A percentile compares a stretch with the other conserved stretches of the same genome.
These are phyloP conservation scores for Macquaria australasica DNA, from an alignment of 2,113 vertebrate species.

Conservation along the genomic window DNA sequence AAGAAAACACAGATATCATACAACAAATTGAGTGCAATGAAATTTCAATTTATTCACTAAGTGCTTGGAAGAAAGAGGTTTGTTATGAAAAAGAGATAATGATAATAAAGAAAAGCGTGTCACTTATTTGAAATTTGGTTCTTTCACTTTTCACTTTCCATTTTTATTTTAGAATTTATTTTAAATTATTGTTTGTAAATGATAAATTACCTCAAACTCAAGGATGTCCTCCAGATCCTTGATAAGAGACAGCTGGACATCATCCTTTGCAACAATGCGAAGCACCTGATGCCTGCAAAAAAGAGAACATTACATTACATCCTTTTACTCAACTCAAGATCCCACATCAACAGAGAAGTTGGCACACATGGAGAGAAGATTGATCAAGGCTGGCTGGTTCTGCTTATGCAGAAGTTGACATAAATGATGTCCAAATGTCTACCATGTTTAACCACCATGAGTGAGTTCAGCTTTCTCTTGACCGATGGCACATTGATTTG, in stretches of 20 bases:
- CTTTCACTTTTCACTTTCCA: neutral
- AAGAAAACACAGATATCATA: conserved; percentile 17
- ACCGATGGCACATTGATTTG: too few species aligned
- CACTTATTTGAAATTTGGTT: neutral
- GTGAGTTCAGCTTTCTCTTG: too few species aligned
- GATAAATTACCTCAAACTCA: conserved; percentile 82
- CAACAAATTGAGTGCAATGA: neutral
- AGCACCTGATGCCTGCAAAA: conserved; percentile 91
- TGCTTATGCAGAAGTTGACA: neutral
- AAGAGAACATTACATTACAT: conserved; percentile 12
- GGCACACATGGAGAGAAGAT: neutral
- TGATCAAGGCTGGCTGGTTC: neutral
- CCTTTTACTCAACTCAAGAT: neutral
- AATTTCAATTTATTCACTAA: neutral
- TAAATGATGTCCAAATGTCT: too few species aligned
- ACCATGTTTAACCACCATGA: too few species aligned
- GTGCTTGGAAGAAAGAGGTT: neutral
- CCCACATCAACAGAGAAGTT: neutral
- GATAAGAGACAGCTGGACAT: conserved; percentile 84
- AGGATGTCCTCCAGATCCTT: conserved; percentile 77
- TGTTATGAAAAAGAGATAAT: neutral
- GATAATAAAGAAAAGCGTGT: neutral
- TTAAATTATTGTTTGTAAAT: neutral
- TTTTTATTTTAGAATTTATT: neutral
- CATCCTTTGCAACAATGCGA: conserved; percentile 81